Percentiles rank a stretch among this genome's conserved stretches.
Evolutionary conservation across 1,140 invertebrate genomes (phyloP).

Genomic region (Stegodyphus dumicola): DNA sequence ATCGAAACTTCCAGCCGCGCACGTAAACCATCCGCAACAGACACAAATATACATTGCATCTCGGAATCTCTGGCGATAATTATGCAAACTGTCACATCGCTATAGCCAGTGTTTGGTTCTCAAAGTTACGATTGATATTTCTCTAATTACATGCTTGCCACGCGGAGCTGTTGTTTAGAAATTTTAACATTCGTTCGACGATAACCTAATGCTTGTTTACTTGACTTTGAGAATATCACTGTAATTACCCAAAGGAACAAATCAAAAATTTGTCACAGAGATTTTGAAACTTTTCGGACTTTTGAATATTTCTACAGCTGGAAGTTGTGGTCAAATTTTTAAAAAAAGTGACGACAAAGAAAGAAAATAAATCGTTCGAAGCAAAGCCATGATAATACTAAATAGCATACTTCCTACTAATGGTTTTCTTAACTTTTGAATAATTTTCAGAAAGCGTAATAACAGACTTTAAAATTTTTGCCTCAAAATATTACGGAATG

Average conservation of each 20-base stretch:
- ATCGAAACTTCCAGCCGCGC: constrained; percentile 42
- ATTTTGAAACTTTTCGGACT: neutral
- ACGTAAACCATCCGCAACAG: constrained; percentile 27
- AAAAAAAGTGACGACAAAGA: too few species aligned
- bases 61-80: constrained; percentile 12
- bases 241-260: constrained; percentile 29
- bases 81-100: constrained; percentile 54
- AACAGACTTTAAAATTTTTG: too few species aligned
- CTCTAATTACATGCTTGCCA: constrained; percentile 49
- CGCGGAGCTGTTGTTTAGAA: constrained; percentile 36
- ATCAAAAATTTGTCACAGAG: constrained; percentile 39
- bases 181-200: constrained; percentile 46
- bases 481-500: too few species aligned
- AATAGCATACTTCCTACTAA: too few species aligned
- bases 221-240: neutral
- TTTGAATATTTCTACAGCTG: neutral
- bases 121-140: constrained; percentile 57
- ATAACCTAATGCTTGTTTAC: constrained; percentile 27
- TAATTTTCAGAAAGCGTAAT: too few species aligned
- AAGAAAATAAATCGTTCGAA: too few species aligned
- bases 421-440: too few species aligned
- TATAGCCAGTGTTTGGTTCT: constrained; percentile 10
- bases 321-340: too few species aligned
- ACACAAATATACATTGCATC: constrained; percentile 28
- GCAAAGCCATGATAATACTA: too few species aligned